Evolutionary conservation across 2,888 invertebrate genomes (phyloP).

Genomic region (Sceliomorpha sp.): DNA sequence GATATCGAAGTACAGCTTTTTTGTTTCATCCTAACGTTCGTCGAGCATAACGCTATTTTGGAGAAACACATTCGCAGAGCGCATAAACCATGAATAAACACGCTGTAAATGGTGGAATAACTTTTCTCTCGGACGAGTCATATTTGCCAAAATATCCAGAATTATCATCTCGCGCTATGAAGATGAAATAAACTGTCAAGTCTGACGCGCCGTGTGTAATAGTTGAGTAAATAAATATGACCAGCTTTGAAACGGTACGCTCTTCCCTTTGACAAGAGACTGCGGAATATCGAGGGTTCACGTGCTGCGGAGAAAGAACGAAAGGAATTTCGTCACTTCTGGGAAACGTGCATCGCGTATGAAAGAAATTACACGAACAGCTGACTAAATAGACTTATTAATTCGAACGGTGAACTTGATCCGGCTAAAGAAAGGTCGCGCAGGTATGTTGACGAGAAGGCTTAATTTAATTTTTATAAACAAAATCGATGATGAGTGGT

Average conservation of each 20-base stretch:
- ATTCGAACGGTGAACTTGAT: conserved; percentile 8
- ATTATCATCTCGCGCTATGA: conserved; percentile 38
- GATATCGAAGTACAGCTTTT: conserved; percentile 24
- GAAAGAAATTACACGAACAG: conserved; percentile 23
- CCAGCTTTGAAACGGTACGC: conserved; percentile 29
- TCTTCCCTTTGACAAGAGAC: background rate
- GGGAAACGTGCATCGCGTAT: conserved; percentile 1
- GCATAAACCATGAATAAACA: conserved; percentile 22
- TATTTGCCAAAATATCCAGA: conserved; percentile 40
- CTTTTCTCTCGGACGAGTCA: conserved; percentile 17
- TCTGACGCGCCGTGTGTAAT: conserved; percentile 42
- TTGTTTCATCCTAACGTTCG: conserved; percentile 33
- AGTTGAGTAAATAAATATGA: conserved; percentile 43
- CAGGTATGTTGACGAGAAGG: conserved; percentile 1
- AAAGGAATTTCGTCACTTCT: conserved; percentile 10
- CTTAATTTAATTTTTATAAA: conserved; percentile 21
- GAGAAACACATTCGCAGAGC: conserved; percentile 22
- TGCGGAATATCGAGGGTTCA: background rate
- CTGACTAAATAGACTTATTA: conserved; percentile 33
- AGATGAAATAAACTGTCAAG: conserved; percentile 52
- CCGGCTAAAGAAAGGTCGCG: conserved; percentile 29
- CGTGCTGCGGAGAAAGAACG: conserved; percentile 3
- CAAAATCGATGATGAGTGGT: conserved; percentile 9
- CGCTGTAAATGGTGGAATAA: background rate
- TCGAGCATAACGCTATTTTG: conserved; percentile 28